These are phyloP conservation scores for Heliconius ismenius DNA, from an alignment of 2,888 invertebrate genomes.

Conservation along the genomic window DNA sequence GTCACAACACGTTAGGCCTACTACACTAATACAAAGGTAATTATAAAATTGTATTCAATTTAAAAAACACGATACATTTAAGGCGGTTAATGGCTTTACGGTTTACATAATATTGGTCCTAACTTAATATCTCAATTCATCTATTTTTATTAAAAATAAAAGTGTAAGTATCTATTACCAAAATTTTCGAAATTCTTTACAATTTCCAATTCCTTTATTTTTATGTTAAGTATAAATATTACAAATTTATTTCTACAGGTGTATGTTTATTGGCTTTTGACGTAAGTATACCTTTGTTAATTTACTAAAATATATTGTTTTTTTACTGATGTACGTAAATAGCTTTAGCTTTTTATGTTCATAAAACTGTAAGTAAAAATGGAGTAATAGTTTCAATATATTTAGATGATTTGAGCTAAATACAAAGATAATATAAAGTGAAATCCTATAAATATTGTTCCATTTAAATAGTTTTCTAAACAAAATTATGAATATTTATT, in stretches of 20 bases:
- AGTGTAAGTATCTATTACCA: constrained; percentile 7
- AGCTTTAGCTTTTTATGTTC: background rate
- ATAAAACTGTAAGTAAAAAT: background rate
- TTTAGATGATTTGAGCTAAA: background rate
- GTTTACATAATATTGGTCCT: constrained; percentile 32
- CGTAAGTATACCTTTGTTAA: background rate
- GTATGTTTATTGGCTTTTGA: background rate
- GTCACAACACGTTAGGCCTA: background rate
- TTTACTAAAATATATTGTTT: background rate
- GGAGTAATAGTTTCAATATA: background rate
- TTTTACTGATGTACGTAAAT: background rate
- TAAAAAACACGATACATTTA: constrained; percentile 22
- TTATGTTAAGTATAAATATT: constrained; percentile 6
- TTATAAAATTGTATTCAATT: constrained; percentile 20
- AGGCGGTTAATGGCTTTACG: constrained; percentile 28
- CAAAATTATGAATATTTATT: background rate
- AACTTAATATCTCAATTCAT: constrained; percentile 24
- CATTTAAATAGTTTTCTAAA: background rate
- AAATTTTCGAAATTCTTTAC: background rate
- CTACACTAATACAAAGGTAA: constrained; percentile 9
- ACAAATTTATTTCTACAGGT: background rate
- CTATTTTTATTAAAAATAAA: constrained; percentile 22
- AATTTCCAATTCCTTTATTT: constrained; percentile 13
- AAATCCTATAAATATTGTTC: constrained; percentile 3
- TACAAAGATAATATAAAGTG: background rate